These are phyloP conservation scores for Carlito syrichta DNA, from an alignment of 2,113 vertebrate species.

Conservation along the genomic window DNA sequence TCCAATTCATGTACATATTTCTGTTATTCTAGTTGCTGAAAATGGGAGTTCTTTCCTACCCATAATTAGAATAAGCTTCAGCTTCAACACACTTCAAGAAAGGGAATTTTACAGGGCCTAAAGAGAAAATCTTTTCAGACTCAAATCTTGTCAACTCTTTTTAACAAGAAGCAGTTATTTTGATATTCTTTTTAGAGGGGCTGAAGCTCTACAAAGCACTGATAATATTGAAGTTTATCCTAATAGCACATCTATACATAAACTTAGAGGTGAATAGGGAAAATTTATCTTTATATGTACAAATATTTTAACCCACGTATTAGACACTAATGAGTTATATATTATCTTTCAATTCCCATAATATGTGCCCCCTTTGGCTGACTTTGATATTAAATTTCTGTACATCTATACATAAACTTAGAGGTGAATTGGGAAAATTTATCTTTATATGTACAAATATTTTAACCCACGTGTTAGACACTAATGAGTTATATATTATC, in stretches of 20 bases:
- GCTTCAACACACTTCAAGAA: slow-evolving; percentile 34
- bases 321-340: background rate
- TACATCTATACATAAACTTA: background rate
- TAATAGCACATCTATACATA: background rate
- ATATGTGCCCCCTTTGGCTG: background rate
- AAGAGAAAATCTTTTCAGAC: slow-evolving; percentile 45
- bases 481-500: background rate
- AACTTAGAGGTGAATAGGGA: background rate
- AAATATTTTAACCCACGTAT: slow-evolving; percentile 40
- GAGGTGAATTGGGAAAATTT: background rate
- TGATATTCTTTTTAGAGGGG: background rate
- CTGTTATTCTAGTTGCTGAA: slow-evolving; percentile 38
- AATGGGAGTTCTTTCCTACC: slow-evolving; percentile 11
- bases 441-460: slow-evolving; percentile 12
- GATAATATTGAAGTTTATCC: background rate
- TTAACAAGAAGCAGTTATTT: slow-evolving; percentile 21
- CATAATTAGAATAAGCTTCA: slow-evolving; percentile 56
- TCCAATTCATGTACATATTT: slow-evolving; percentile 50
- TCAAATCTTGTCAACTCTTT: background rate
- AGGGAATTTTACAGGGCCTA: slow-evolving; percentile 5
- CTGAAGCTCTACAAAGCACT: background rate
- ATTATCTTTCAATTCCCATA: background rate
- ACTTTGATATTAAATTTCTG: slow-evolving; percentile 19
- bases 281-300: background rate
- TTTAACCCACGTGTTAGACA: slow-evolving; percentile 5